These are phyloP conservation scores for Anoplius nigerrimus DNA, from an alignment of 2,888 invertebrate species.

Conservation along the genomic window DNA sequence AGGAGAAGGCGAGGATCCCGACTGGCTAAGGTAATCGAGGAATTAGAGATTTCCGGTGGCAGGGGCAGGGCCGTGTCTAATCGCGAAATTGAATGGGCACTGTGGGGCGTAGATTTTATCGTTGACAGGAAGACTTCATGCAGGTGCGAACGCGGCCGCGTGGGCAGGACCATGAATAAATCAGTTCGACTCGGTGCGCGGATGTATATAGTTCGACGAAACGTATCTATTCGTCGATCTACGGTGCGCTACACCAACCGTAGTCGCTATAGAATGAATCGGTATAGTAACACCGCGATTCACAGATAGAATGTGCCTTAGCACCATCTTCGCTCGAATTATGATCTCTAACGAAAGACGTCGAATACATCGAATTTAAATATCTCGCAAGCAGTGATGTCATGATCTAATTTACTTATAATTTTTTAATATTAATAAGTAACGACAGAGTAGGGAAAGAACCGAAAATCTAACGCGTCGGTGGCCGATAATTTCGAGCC, in stretches of 20 bases:
- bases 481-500: background rate
- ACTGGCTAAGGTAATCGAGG: background rate
- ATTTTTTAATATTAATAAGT: too few relatives aligned
- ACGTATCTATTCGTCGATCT: slow-evolving; percentile 33
- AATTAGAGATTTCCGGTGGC: slow-evolving; percentile 21
- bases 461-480: too few relatives aligned
- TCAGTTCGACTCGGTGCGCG: slow-evolving; percentile 46
- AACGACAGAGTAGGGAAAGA: too few relatives aligned
- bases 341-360: too few relatives aligned
- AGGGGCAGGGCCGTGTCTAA: slow-evolving; percentile 20
- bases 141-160: slow-evolving; percentile 64
- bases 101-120: slow-evolving; percentile 56
- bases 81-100: slow-evolving; percentile 54
- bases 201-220: slow-evolving; percentile 24
- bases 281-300: too few relatives aligned
- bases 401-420: too few relatives aligned
- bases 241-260: background rate
- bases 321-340: too few relatives aligned
- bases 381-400: too few relatives aligned
- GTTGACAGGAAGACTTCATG: slow-evolving; percentile 56
- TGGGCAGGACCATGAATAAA: slow-evolving; percentile 62
- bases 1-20: background rate
- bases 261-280: too few relatives aligned
- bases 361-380: too few relatives aligned
- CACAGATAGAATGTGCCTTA: too few relatives aligned